Conservation (phyloP, 2,888 invertebrate genomes). For the Drosophila vallismaia region DNA sequence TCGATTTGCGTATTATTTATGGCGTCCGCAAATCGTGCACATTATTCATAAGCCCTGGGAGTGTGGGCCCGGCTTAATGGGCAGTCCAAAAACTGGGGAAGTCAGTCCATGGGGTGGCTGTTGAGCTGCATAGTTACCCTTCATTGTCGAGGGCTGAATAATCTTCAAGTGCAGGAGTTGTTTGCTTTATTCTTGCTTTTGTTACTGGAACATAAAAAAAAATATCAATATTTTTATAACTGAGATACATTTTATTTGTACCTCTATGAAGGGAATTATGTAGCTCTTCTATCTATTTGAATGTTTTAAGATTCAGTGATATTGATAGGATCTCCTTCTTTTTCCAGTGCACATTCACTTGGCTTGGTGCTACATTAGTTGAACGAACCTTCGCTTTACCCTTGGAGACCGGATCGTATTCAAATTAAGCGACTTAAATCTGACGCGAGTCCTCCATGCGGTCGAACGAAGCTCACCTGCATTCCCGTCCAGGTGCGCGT, state of each 20-base stretch:
- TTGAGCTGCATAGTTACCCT: conserved; percentile 18
- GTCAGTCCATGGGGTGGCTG: conserved; percentile 30
- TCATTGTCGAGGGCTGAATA: conserved; percentile 55
- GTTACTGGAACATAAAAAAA: not conserved
- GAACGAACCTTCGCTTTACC: conserved; percentile 9
- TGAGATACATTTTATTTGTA: too few species aligned
- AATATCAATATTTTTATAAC: not conserved
- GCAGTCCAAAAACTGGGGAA: conserved; percentile 17
- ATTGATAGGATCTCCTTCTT: not conserved
- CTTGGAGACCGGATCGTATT: conserved; percentile 5
- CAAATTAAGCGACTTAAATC: conserved; percentile 49
- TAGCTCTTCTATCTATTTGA: too few species aligned
- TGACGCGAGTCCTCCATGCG: conserved; percentile 59
- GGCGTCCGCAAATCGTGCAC: conserved; percentile 73
- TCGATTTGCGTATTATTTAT: conserved; percentile 78
- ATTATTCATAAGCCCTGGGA: conserved; percentile 72
- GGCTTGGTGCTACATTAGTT: not conserved
- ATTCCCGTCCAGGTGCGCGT: conserved; percentile 41
- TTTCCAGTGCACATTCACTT: not conserved
- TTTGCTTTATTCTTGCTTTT: conserved; percentile 12
- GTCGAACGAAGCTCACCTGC: conserved; percentile 50
- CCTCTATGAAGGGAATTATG: too few species aligned
- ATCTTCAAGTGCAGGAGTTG: conserved; percentile 31
- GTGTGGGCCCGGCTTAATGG: conserved; percentile 67
- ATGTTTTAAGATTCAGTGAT: too few species aligned